Base-by-base conservation (phyloP, 2,113 vertebrate genomes). In the Dicerorhinus sumatrensis region DNA sequence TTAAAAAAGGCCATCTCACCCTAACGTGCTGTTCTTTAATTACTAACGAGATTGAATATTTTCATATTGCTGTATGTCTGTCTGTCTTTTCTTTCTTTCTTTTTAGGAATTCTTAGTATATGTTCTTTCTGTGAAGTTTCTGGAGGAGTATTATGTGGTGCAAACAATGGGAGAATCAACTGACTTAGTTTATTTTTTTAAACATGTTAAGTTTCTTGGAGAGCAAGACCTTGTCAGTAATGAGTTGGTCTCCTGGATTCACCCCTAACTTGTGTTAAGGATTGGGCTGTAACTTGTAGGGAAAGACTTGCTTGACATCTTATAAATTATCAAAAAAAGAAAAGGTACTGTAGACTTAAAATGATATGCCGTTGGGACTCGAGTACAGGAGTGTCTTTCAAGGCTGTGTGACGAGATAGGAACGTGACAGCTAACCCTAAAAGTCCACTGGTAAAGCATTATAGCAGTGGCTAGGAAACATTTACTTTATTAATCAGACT, bases 181-280 rank as follows among this genome's bases (percentile, higher is more conserved):
- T 29, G 33, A 29, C n/a, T 95, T 73, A 60, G 56, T 80, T 96
- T 91, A 82, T 95, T 97, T 96, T 91, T 88, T 56, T 65, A 86
- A 84, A 70, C 65, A 42, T 83, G 72, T 42, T 70, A 95, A 42
- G 72, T 81, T 97, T 93, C 86, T 93, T 36, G 5, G 60, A 96
- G 77, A 69, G 63, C 42, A 91, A 81, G 33, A 0, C 65, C 23
- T 93, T 83, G 63, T 83, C 51, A 63, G 20, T 85, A 80, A 39
- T 51, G 70, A 75, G 70, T 73, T n/a, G 14, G 36, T 46, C 60
- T 87, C 60, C 36, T 84, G 73, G n/a, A 82, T 20, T 95, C 46
- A 70, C 29, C 31, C 29, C n/a, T 51, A 80, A 91, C 31, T 84
- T 96, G 58, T 77, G 48, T 83, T 89, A 73, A 89, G 29, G 42